phyloP scores from a whole-genome alignment of 53 echinoderm and acorn worm genomes.

The Stichopus horrens region DNA sequence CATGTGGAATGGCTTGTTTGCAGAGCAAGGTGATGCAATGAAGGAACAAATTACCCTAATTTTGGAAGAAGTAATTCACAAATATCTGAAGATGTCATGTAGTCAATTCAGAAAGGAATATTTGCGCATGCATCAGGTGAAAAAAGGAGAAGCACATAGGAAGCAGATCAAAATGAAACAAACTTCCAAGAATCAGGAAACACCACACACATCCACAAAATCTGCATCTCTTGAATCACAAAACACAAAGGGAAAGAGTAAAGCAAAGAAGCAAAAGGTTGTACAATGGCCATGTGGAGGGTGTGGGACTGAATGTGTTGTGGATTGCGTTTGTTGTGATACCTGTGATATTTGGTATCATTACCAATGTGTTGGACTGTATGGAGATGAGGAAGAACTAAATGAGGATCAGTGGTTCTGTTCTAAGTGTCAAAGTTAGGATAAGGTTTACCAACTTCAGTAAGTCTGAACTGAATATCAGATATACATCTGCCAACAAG shows the following conservation, averaged over 20 bases:
- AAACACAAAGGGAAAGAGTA: background rate
- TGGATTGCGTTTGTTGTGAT: background rate
- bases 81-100: constrained; percentile 19
- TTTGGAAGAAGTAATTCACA: background rate
- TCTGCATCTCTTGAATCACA: background rate
- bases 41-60: background rate
- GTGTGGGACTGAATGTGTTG: background rate
- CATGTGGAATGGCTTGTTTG: background rate
- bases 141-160: constrained; percentile 19
- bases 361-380: constrained; percentile 3
- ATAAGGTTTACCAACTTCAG: no score
- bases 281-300: constrained; percentile 6
- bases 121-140: background rate
- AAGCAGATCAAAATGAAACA: constrained; percentile 16
- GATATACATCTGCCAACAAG: no score
- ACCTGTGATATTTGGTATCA: constrained; percentile 16
- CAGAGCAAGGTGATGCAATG: background rate
- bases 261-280: background rate
- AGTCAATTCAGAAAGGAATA: background rate
- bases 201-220: background rate
- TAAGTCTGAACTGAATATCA: no score
- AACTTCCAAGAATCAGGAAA: background rate
- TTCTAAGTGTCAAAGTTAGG: no score
- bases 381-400: no score
- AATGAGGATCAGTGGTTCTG: no score